Evolutionary conservation across 2,888 invertebrate species (phyloP), one percentile per base, ranked within the genome.

Genomic region (Orthosia gothica): DNA sequence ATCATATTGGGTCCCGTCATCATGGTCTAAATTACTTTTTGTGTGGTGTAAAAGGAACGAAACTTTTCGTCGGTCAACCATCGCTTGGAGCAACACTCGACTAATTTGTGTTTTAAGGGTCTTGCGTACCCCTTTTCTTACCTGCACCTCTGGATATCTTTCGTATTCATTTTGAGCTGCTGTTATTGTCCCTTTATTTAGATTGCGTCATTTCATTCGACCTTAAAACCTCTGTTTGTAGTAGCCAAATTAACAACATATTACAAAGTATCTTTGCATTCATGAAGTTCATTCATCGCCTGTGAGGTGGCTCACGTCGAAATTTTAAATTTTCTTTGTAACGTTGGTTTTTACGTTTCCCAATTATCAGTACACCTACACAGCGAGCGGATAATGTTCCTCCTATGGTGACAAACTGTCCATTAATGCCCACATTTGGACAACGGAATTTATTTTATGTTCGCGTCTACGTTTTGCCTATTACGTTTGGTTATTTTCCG

Each of bases 1-100:
- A 96, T 96, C 95, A 94, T 94, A 93, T 92, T 92, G 94, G 93
- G 90, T 91, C 92, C 94, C 94, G 93, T 94, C 94, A 91, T 91
- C 92, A 89, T 92, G 91, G 91, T 92, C 93, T 92, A 95, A 95
- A 95, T 95, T 94, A 93, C 92, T 95, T 96, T 96, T 95, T 95
- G 91, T 93, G 92, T 90, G 83, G 87, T 87, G 90, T 91, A 94
- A 94, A 93, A 93, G 89, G 93, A 93, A 92, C 87, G 91, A 91
- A 91, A 91, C 89, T 87, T 85, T 81, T 88, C 88, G 85, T 86
- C 91, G 92, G 91, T 92, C 93, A 90, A 88, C 89, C 93, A 90
- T 93, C 91, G 93, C 93, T 92, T 89, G 84, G 93, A 95, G 95
- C 94, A 87, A 95, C 92, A 89, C 89, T 92, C 93, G 93, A 91